phyloP scores from a whole-genome alignment of 2,113 vertebrate species.

The Osmerus mordax region DNA sequence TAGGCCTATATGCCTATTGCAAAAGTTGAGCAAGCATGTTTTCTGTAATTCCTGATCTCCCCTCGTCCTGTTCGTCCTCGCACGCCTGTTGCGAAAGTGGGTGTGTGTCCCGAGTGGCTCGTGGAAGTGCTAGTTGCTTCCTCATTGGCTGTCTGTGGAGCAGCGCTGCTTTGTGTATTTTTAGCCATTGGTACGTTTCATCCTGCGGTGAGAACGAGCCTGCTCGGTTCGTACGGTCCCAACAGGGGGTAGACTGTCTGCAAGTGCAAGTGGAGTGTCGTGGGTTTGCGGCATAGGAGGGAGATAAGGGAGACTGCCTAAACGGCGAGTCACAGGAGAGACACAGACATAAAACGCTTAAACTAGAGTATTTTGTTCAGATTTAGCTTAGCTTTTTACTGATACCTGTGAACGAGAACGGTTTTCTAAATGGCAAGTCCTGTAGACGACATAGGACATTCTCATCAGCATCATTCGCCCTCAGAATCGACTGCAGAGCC shows the following conservation, averaged over 20 bases:
- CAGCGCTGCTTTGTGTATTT: conserved; percentile 69
- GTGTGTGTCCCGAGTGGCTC: conserved; percentile 40
- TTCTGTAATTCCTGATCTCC: not conserved
- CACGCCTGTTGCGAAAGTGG: conserved; percentile 31
- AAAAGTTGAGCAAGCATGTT: too few relatives aligned
- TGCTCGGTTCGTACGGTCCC: conserved; percentile 27
- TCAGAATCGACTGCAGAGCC: conserved; percentile 73
- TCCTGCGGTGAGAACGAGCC: conserved; percentile 50
- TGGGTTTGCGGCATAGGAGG: conserved; percentile 45
- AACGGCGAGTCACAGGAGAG: not conserved
- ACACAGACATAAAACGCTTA: not conserved
- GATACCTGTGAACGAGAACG: not conserved
- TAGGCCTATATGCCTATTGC: too few relatives aligned
- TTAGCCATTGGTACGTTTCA: conserved; percentile 62
- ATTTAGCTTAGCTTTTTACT: not conserved
- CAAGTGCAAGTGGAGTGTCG: conserved; percentile 50
- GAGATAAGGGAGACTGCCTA: not conserved
- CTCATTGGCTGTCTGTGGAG: conserved; percentile 65
- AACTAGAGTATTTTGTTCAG: not conserved
- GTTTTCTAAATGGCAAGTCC: conserved; percentile 84
- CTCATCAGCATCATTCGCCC: conserved; percentile 68
- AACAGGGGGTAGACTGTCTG: conserved; percentile 30
- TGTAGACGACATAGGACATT: conserved; percentile 71
- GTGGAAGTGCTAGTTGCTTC: conserved; percentile 12
- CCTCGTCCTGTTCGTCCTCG: not conserved